Percentiles rank a stretch among this genome's conserved stretches.
phyloP scores from a whole-genome alignment of 35 echinoderm and acorn worm genomes.

The Ophiothrix spiculata region DNA sequence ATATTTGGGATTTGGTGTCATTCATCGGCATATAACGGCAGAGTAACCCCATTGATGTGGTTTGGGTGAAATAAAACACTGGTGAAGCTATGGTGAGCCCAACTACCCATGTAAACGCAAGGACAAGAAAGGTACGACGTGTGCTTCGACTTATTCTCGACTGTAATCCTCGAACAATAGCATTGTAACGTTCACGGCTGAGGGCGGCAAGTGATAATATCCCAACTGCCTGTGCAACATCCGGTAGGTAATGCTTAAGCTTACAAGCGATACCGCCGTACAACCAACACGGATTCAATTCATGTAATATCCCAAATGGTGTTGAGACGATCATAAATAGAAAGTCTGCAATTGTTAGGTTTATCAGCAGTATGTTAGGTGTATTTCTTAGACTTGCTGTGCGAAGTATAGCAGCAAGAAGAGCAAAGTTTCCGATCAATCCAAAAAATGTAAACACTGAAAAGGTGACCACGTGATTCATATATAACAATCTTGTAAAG shows the following conservation, averaged over 20 bases:
- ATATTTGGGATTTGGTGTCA: background rate
- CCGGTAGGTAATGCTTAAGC: background rate
- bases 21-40: background rate
- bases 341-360: background rate
- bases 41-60: background rate
- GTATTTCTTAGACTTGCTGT: background rate
- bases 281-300: background rate
- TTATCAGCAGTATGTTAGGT: background rate
- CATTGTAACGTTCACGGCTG: background rate
- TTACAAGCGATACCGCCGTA: background rate
- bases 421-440: background rate
- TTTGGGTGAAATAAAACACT: background rate
- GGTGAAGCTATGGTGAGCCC: background rate
- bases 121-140: background rate
- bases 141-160: background rate
- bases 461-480: background rate
- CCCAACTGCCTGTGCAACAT: background rate
- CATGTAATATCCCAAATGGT: background rate
- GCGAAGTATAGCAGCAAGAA: background rate
- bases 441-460: background rate
- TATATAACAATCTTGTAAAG: background rate
- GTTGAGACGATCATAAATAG: background rate
- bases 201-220: background rate
- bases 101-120: background rate
- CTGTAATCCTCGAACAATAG: background rate